phyloP scores from a whole-genome alignment of 1,140 invertebrate genomes.

The Drosophila baimaii region DNA sequence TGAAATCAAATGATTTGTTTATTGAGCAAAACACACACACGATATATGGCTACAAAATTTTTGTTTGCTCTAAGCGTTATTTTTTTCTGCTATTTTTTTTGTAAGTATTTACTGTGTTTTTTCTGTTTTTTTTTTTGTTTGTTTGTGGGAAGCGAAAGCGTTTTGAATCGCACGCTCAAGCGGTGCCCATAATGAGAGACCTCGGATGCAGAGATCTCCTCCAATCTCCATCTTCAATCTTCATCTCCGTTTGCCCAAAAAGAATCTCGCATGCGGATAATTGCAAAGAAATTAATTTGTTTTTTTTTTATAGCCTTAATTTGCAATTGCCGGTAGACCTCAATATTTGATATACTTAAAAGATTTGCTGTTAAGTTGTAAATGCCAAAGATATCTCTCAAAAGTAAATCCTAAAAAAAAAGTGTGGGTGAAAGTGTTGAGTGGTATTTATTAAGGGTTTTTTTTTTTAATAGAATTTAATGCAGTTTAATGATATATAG shows the following conservation, averaged over 20 bases:
- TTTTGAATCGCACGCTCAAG: constrained; percentile 71
- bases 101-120: constrained; percentile 8
- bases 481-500: background rate
- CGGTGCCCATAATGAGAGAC: constrained; percentile 55
- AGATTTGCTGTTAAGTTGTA: constrained; percentile 9
- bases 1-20: constrained; percentile 69
- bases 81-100: constrained; percentile 6
- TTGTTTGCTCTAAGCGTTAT: constrained; percentile 17
- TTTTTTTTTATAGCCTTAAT: constrained; percentile 36
- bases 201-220: constrained; percentile 29
- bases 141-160: constrained; percentile 67
- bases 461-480: too few relatives aligned
- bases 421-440: constrained; percentile 7
- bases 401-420: background rate
- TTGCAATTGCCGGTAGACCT: constrained; percentile 46
- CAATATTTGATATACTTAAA: constrained; percentile 23
- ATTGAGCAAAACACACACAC: constrained; percentile 26
- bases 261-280: constrained; percentile 54
- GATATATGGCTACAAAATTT: constrained; percentile 18
- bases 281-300: constrained; percentile 35
- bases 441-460: background rate
- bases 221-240: background rate
- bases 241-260: constrained; percentile 12
- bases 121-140: constrained; percentile 20
- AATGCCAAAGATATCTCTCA: constrained; percentile 1